Base-by-base conservation (phyloP, 2,113 vertebrate species). In the Capricornis sumatraensis region DNA sequence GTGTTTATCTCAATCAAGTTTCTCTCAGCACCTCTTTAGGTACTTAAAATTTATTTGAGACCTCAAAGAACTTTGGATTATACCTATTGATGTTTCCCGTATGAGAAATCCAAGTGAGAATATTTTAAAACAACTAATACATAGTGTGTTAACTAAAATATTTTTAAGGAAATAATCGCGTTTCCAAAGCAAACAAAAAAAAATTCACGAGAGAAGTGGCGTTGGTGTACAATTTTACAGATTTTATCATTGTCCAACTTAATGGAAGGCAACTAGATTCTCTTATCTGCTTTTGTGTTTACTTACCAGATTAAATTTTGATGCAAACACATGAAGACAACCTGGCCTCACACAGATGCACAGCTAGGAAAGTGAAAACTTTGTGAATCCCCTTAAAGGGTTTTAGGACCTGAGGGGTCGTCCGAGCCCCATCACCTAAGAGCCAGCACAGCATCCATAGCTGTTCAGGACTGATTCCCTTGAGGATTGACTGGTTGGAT, bases 171-270 rank as follows among this genome's bases (percentile, higher is more conserved):
- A 94, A 96, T 79, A 45, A 53, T 23, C 7, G 53, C 23, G 19
- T 76, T 96, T 79, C 33, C 45, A 64, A 96, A 95, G 87, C 52
- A 78, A 79, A 33, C 14, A 62, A 58, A 53, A 36, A 28, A 85
- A 8, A 9, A 64, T 84, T 67, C n/a, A 10, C 36, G 27, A 76
- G 33, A 93, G 71, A 28, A 64, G 40, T 53, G 36, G 17, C 19
- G 17, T 4, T 36, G 40, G 43, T 74, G 40, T 83, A 17, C 11
- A 78, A 47, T 45, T 89, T 47, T 84, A 55, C 23, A 47, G 3
- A 7, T 23, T 43, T 36, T 23, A 6, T 10, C 16, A 82, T 52
- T 36, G 47, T 87, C 40, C 74, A 19, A 89, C 15, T 11, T 86
- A 43, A 17, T 8, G 84, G 57, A 79, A 36, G 13, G 33, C 45